Evolutionary conservation across 2,797 vertebrate genomes (phyloP), one percentile per base, ranked within the genome.

Genomic region (Mormyrus proboscirostris): DNA sequence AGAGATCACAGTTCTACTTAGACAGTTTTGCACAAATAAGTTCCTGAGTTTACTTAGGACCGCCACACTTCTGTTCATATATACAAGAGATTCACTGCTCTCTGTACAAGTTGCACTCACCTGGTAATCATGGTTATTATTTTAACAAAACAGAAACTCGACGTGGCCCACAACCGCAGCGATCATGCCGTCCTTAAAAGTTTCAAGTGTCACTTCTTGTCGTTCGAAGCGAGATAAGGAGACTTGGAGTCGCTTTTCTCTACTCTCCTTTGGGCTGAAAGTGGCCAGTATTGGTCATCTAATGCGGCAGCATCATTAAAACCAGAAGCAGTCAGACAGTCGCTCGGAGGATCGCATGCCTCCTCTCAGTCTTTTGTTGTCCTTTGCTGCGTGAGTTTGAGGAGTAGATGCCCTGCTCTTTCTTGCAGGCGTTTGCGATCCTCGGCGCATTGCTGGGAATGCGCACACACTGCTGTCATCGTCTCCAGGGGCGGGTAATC

Each of bases 401-500:
- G 29, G 55, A 62, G 44, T 49, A 19, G 85, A 49, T 47, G 51
- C n/a, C n/a, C 29, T 33, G 65, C 65, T 76, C 10, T 29, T 44
- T 4, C 25, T n/a, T 55, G 62, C 65, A 16, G 57, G 49, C 65
- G 12, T 55, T 83, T 85, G 83, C 89, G 79, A 86, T 83, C 69
- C 84, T 89, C 14, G 3, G 90, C 88, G 91, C 90, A 90, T 89
- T 91, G 76, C 84, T 92, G 90, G 91, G n/a, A 89, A 89, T 83
- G 85, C 65, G 86, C 89, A 53, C 73, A 29, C 57, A 9, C 79
- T 49, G 12, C 29, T 89, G 73, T 90, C 88, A 86, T 79, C 57
- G 91, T 92, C 89, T 92, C 92, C 90, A 92, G 93, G 92, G 93
- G 93, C 90, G 92, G 88, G 79, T 90, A 57, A 88, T 89, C 88